These are phyloP conservation scores for Rapana venosa DNA, from an alignment of 2,888 invertebrate genomes.

Conservation along the genomic window DNA sequence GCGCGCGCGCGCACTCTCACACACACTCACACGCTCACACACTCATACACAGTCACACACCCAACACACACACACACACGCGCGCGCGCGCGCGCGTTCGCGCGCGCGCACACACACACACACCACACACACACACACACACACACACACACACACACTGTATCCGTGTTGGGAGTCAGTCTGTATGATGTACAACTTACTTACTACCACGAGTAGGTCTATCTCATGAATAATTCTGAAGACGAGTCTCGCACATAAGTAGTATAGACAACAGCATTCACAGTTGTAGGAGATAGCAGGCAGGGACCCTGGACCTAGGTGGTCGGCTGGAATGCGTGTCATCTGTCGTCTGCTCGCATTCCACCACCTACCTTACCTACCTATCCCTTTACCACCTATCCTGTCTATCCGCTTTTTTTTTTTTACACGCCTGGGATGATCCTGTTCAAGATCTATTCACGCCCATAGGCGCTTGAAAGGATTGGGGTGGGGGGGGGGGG, in stretches of 20 bases:
- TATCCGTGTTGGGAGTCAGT: not conserved
- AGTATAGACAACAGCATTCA: too few species aligned
- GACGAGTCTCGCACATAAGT: not conserved
- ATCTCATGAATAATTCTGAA: not conserved
- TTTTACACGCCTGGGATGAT: not conserved
- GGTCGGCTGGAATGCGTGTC: too few species aligned
- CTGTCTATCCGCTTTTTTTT: not conserved
- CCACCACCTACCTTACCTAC: not conserved
- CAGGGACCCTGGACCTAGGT: too few species aligned
- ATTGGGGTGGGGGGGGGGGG: too few species aligned
- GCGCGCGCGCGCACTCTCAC: not conserved
- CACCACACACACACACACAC: slow-evolving; percentile 21
- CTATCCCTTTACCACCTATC: not conserved
- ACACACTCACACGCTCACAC: slow-evolving; percentile 17
- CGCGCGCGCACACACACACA: slow-evolving; percentile 9
- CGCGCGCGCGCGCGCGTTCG: not conserved
- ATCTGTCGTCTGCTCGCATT: not conserved
- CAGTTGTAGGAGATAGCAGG: too few species aligned
- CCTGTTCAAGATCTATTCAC: not conserved
- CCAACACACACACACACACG: not conserved
- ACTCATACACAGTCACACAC: not conserved
- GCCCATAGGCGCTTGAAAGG: not conserved
- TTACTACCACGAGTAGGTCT: not conserved
- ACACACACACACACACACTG: not conserved
- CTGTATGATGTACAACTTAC: not conserved